Evolutionary conservation across 2,797 vertebrate genomes (phyloP).

Genomic region (Caiman crocodilus): DNA sequence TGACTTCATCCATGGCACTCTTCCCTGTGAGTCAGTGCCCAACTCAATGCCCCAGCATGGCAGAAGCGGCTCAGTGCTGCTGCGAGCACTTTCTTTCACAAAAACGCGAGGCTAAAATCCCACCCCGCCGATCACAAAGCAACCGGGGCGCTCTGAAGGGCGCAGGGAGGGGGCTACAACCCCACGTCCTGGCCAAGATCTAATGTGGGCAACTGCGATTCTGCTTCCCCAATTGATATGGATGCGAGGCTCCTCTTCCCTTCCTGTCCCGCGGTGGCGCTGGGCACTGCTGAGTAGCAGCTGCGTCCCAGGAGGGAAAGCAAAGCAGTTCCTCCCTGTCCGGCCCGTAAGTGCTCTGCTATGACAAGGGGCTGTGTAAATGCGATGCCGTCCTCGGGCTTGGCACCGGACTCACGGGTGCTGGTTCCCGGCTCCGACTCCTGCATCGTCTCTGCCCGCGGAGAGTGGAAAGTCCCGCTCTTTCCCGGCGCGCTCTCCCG

Average conservation of each 20-base stretch:
- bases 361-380: not conserved
- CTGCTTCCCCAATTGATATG: not conserved
- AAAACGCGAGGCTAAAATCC: too few species aligned
- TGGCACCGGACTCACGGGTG: not conserved
- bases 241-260: not conserved
- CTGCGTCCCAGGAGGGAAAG: not conserved
- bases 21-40: not conserved
- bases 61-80: too few species aligned
- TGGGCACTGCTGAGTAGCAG: not conserved
- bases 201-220: not conserved
- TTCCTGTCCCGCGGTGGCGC: not conserved
- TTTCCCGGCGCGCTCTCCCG: accelerated
- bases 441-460: not conserved
- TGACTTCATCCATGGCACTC: not conserved
- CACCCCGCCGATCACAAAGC: not conserved
- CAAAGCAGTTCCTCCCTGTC: not conserved
- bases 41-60: not conserved
- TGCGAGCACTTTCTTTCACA: too few species aligned
- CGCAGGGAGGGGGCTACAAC: not conserved
- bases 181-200: not conserved
- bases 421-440: not conserved
- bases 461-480: not conserved
- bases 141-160: accelerated
- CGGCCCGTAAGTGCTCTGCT: not conserved
- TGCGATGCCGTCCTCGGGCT: not conserved